Conservation (phyloP, 2,888 invertebrate genomes). For the Calameuta filiformis region DNA sequence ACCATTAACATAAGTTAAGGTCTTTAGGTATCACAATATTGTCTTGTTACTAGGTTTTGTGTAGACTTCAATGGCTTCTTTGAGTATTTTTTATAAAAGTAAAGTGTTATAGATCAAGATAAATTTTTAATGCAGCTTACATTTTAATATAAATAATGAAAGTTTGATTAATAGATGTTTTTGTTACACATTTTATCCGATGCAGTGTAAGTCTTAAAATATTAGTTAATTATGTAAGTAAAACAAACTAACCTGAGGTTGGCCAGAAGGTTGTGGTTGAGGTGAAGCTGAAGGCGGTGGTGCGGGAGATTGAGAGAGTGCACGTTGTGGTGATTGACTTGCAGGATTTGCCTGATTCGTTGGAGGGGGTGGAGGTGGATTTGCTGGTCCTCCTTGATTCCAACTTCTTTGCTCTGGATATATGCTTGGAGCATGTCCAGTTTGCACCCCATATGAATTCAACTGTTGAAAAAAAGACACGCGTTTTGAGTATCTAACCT, state of each 20-base stretch:
- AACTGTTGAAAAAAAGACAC: conserved; percentile 41
- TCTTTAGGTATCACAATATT: not conserved
- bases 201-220: not conserved
- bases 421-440: conserved; percentile 57
- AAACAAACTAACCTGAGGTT: conserved; percentile 50
- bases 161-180: not conserved
- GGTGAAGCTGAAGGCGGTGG: conserved; percentile 64
- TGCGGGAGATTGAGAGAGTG: conserved; percentile 63
- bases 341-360: conserved; percentile 58
- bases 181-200: not conserved
- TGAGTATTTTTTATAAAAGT: not conserved
- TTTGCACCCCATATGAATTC: conserved; percentile 59
- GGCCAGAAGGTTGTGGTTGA: conserved; percentile 57
- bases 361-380: conserved; percentile 57
- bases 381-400: conserved; percentile 60
- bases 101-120: not conserved
- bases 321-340: conserved; percentile 62
- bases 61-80: not conserved
- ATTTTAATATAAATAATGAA: not conserved
- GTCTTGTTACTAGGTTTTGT: not conserved
- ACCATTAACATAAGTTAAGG: not conserved
- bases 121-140: not conserved
- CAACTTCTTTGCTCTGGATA: conserved; percentile 63
- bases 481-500: not conserved
- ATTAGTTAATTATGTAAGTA: not conserved